These are phyloP conservation scores for Gambusia yucatana DNA, from an alignment of 2,797 vertebrate species.

Conservation along the genomic window DNA sequence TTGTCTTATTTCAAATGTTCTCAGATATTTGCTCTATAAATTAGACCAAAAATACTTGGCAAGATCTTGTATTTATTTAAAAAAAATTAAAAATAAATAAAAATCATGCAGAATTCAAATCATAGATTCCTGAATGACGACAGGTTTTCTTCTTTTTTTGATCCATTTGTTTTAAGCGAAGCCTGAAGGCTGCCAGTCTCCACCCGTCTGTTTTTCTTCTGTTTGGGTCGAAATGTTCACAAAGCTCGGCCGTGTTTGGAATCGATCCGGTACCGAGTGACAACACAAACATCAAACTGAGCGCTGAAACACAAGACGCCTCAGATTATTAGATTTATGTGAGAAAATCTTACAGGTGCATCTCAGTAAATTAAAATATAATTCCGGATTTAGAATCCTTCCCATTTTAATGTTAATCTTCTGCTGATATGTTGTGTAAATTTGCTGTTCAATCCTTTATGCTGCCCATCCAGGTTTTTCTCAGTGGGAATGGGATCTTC, in stretches of 20 bases:
- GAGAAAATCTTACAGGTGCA: not conserved
- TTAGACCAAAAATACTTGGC: no score
- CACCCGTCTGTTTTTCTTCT: not conserved
- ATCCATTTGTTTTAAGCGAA: slow-evolving; percentile 36
- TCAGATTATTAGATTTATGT: not conserved
- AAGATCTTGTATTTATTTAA: no score
- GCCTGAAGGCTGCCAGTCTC: not conserved
- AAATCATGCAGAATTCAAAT: not conserved
- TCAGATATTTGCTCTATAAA: no score
- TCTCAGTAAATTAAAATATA: not conserved
- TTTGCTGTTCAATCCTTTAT: not conserved
- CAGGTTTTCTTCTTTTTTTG: slow-evolving; percentile 20
- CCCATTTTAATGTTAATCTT: no score
- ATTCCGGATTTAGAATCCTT: not conserved
- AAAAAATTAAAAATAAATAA: slow-evolving; percentile 4
- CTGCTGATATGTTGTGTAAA: no score
- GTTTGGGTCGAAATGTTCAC: not conserved
- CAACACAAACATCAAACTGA: not conserved
- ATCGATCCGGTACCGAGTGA: not conserved
- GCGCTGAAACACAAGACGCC: not conserved
- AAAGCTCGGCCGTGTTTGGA: not conserved
- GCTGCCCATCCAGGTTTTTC: not conserved
- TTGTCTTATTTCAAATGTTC: no score
- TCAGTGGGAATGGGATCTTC: no score
- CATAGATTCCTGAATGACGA: not conserved